Conservation (phyloP, 2,888 invertebrate genomes). For the Sabellastarte sp. region DNA sequence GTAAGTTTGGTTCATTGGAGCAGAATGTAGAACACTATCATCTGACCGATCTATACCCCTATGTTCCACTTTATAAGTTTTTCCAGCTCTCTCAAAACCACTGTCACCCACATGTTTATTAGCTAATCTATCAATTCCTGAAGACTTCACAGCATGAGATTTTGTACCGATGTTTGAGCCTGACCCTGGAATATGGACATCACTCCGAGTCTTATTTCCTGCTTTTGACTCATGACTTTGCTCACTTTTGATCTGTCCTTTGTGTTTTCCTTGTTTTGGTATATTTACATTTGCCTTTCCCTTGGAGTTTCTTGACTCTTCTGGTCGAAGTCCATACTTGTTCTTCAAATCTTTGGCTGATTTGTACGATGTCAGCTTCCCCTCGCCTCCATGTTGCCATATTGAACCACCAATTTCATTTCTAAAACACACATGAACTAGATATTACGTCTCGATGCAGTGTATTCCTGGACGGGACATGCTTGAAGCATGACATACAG, state of each 20-base stretch:
- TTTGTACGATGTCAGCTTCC: constrained; percentile 11
- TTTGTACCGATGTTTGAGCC: not conserved
- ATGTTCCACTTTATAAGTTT: not conserved
- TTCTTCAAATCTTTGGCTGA: constrained; percentile 7
- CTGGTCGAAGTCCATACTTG: not conserved
- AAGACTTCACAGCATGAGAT: not conserved
- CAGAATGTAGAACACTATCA: too few relatives aligned
- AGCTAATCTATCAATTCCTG: not conserved
- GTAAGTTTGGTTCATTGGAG: not conserved
- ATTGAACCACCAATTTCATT: constrained; percentile 19
- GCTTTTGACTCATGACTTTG: too few relatives aligned
- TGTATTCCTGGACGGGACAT: too few relatives aligned
- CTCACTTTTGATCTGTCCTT: not conserved
- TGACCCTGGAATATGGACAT: not conserved
- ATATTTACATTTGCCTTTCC: not conserved
- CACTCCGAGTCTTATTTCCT: not conserved
- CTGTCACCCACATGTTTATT: too few relatives aligned
- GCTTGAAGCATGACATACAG: too few relatives aligned
- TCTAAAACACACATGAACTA: too few relatives aligned
- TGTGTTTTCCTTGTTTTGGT: too few relatives aligned
- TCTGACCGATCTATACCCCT: too few relatives aligned
- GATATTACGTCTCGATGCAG: too few relatives aligned
- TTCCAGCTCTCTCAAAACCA: not conserved
- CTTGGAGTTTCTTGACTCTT: too few relatives aligned
- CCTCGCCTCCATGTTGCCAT: constrained; percentile 21